A percentile compares a stretch with the other conserved stretches of the same genome.
These are phyloP conservation scores for Botrylloides violaceus DNA, from an alignment of 23 tunicate genomes.

Conservation along the genomic window DNA sequence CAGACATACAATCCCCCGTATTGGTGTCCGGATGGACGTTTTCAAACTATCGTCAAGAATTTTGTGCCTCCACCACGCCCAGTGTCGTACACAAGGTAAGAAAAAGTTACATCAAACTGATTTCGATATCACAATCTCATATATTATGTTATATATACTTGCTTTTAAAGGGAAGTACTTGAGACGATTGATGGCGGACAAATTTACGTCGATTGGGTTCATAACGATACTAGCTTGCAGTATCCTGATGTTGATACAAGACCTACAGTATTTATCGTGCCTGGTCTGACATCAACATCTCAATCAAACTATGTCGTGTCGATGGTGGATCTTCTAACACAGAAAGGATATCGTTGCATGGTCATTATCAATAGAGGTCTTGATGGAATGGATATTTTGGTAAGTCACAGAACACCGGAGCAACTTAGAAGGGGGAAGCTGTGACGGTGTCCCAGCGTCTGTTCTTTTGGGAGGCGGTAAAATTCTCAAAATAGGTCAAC, in stretches of 20 bases:
- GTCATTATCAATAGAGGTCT: conserved; percentile 80
- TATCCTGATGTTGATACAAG: conserved; percentile 7
- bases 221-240: conserved; percentile 13
- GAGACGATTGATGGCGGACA: conserved; percentile 59
- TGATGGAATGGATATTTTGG: conserved; percentile 31
- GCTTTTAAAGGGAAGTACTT: conserved; percentile 41
- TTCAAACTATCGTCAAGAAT: conserved; percentile 64
- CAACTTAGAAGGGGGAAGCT: too few species aligned
- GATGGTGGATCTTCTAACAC: conserved; percentile 17
- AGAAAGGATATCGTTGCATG: conserved; percentile 34
- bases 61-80: conserved; percentile 29
- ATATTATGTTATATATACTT: too few species aligned
- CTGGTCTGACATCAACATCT: conserved; percentile 69
- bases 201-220: conserved; percentile 60
- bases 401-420: neutral
- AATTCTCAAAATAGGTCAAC: too few species aligned
- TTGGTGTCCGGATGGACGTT: conserved; percentile 60
- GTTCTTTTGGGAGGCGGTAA: too few species aligned
- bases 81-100: conserved; percentile 24
- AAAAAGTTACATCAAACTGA: too few species aligned
- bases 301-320: conserved; percentile 34
- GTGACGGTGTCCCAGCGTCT: too few species aligned
- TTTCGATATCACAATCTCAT: too few species aligned
- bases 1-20: conserved; percentile 45
- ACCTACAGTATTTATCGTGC: conserved; percentile 59